These are phyloP conservation scores for Acropora tenuis DNA, from an alignment of 64 coral and sea anemone species.

Conservation along the genomic window DNA sequence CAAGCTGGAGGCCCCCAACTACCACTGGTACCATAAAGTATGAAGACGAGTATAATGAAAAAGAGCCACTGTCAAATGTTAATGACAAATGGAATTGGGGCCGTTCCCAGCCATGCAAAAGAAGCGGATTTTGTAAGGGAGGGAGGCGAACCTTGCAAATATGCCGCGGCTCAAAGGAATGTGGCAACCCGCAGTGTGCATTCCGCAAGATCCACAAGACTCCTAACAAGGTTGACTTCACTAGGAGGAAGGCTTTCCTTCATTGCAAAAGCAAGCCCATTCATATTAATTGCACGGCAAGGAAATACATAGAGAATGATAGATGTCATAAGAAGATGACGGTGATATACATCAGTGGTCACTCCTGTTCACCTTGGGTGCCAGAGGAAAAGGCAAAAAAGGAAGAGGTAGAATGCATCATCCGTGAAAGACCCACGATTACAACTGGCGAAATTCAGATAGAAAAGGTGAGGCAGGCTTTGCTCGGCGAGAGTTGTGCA, in stretches of 20 bases:
- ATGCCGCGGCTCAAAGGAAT: constrained; percentile 22
- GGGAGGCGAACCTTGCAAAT: constrained; percentile 38
- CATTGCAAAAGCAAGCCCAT: constrained; percentile 33
- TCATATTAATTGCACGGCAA: constrained; percentile 13
- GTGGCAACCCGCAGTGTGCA: neutral
- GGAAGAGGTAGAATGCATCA: constrained; percentile 24
- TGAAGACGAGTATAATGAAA: constrained; percentile 38
- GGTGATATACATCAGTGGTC: constrained; percentile 34
- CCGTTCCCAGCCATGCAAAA: constrained; percentile 25
- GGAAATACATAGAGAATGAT: constrained; percentile 53
- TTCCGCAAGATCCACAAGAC: constrained; percentile 31
- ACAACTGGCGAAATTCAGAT: constrained; percentile 40
- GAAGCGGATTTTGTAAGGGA: constrained; percentile 42
- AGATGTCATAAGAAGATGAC: constrained; percentile 51
- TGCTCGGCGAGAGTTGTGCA: constrained; percentile 22
- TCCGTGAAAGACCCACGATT: constrained; percentile 26
- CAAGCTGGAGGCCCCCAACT: constrained; percentile 26
- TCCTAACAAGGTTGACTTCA: constrained; percentile 40
- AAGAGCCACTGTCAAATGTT: constrained; percentile 1
- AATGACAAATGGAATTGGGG: constrained; percentile 47
- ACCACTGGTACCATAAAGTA: constrained; percentile 2
- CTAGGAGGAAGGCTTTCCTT: neutral
- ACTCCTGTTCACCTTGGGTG: constrained; percentile 4
- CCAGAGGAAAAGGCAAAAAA: neutral
- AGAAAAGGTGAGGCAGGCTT: constrained; percentile 45